Base-by-base conservation (phyloP, 2,888 invertebrate genomes). In the Pseudanteris insignis region DNA sequence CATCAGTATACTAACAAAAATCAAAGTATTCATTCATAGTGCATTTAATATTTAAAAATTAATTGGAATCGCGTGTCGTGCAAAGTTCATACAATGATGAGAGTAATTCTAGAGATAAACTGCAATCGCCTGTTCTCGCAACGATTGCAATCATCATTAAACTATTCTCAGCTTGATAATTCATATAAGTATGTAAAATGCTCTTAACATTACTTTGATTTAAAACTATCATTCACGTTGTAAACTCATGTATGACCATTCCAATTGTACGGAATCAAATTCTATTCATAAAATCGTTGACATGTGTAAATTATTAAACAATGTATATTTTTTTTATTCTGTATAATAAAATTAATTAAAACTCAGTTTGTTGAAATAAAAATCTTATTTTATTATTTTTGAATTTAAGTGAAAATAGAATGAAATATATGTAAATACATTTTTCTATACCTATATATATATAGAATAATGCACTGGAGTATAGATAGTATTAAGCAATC, bases 91-190 rank as follows among this genome's bases (percentile, higher is more conserved):
- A 38, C 34, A 41, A 51, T 53, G 53, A 60, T 48, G 34, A 48
- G 40, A 53, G 59, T 47, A 47, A 53, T 40, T 61, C 44, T 44
- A 54, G 44, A 61, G 37, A 40, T 61, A 61, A 61, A 54, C 60
- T 61, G 54, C 60, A 61, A 61, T 44, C 50, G 60, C 54, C 44
- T 48, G 47, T 61, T 61, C 53, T 61, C 50, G 50, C 43, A 54
- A 54, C 50, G 54, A 61, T 34, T 38, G 48, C 48, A 60, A 44
- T 54, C 53, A 38, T 60, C 37, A 54, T 60, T 60, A 53, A 36
- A 48, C 53, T 54, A 47, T 38, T 38, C 48, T 48, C 48, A 43
- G 37, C 43, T 37, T 48, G 21, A 60, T n/a, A n/a, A n/a, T n/a
- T n/a, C 48, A 60, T 54, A 43, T 60, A 60, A 48, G 60, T 60